These are phyloP conservation scores for Drosophila albomicans DNA, from an alignment of 1,140 invertebrate genomes.

Conservation along the genomic window DNA sequence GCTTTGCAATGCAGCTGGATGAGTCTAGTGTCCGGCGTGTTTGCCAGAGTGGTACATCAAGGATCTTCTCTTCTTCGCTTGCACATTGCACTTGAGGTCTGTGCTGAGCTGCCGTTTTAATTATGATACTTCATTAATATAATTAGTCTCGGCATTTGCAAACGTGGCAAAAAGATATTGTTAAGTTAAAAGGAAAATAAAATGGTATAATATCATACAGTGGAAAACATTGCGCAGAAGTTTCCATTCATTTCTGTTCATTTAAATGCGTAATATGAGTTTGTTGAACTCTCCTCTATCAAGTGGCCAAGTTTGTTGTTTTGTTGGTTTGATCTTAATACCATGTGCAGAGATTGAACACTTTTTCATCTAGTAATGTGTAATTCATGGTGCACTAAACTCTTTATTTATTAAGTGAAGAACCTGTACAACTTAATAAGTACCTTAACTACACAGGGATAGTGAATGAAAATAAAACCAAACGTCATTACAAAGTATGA, in stretches of 20 bases:
- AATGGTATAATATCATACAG: neutral
- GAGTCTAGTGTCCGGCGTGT: neutral
- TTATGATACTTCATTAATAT: constrained; percentile 72
- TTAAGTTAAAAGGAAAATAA: neutral
- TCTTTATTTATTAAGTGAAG: too few relatives aligned
- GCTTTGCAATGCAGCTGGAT: constrained; percentile 29
- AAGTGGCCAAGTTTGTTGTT: too few relatives aligned
- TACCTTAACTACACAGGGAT: too few relatives aligned
- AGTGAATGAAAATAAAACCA: too few relatives aligned
- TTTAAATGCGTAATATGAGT: too few relatives aligned
- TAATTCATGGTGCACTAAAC: too few relatives aligned
- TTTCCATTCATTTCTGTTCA: too few relatives aligned
- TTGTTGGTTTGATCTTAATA: too few relatives aligned
- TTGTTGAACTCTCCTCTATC: too few relatives aligned
- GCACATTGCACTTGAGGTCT: constrained; percentile 38
- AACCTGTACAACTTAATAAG: too few relatives aligned
- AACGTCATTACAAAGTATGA: too few relatives aligned
- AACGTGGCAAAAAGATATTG: neutral
- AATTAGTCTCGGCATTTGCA: constrained; percentile 53
- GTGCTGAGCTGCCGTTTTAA: constrained; percentile 50
- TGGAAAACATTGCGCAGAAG: neutral
- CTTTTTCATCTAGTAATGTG: neutral
- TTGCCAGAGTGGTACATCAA: neutral
- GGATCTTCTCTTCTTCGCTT: constrained; percentile 11
- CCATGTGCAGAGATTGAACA: too few relatives aligned